Evolutionary conservation across 2,113 vertebrate species (phyloP).

Genomic region (Pterocles orientalis): DNA sequence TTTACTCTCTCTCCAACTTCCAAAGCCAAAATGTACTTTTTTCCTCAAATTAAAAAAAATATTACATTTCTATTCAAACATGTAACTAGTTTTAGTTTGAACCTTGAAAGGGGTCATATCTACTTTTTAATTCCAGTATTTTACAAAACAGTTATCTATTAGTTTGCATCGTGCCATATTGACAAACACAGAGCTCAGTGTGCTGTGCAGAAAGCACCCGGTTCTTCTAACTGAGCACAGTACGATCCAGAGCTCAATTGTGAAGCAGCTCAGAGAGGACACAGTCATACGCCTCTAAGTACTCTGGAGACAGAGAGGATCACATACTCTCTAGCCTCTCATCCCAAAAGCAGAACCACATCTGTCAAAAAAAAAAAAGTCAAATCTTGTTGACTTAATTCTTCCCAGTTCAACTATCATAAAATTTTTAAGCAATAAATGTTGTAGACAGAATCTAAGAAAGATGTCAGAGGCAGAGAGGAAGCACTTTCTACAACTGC

Average conservation of each 20-base stretch:
- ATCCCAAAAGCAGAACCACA: neutral
- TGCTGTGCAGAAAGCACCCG: neutral
- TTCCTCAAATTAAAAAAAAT: neutral
- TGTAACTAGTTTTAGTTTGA: neutral
- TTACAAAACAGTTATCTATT: neutral
- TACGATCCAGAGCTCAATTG: rapidly evolving
- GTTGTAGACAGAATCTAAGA: neutral
- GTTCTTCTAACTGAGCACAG: neutral
- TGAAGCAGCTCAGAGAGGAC: neutral
- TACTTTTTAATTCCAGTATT: neutral
- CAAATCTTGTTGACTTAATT: neutral
- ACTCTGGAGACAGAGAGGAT: neutral
- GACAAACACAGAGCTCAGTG: neutral
- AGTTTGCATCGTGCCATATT: neutral
- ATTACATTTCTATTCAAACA: neutral
- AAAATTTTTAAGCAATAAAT: neutral
- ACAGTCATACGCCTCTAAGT: neutral
- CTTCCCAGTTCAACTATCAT: neutral
- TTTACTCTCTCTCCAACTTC: neutral
- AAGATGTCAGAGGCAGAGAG: neutral
- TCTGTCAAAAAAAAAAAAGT: neutral
- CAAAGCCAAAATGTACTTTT: neutral
- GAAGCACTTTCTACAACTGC: neutral
- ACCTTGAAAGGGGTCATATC: neutral
- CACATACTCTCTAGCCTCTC: neutral